Conservation (phyloP, 2,888 invertebrate species). For the Cataglyphis altisquamis region DNA sequence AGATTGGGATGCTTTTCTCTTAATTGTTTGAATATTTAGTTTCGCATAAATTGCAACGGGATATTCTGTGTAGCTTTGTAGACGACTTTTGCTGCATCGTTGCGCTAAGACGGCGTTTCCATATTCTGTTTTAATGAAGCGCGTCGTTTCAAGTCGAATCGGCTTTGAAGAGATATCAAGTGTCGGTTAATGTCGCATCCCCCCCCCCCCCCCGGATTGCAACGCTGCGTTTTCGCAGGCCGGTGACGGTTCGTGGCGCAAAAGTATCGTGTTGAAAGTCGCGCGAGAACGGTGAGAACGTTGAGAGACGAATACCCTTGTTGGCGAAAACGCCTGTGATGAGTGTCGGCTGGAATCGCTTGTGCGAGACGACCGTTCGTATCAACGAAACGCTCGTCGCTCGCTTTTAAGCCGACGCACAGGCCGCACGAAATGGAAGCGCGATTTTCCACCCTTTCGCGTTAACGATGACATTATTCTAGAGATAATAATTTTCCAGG, state of each 20-base stretch:
- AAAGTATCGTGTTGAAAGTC: constrained; percentile 76
- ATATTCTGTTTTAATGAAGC: constrained; percentile 56
- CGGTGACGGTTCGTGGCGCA: constrained; percentile 52
- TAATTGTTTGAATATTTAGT: constrained; percentile 51
- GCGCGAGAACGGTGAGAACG: constrained; percentile 73
- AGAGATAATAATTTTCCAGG: background rate
- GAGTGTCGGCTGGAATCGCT: constrained; percentile 41
- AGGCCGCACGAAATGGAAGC: constrained; percentile 22
- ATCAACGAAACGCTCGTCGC: constrained; percentile 47
- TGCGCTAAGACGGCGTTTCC: constrained; percentile 26
- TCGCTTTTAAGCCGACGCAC: constrained; percentile 54
- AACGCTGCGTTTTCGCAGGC: constrained; percentile 31
- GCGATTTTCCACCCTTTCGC: constrained; percentile 28
- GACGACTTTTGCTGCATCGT: constrained; percentile 34
- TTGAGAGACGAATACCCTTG: constrained; percentile 77
- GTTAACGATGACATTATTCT: constrained; percentile 49
- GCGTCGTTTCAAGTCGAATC: constrained; percentile 24
- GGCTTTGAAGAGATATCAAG: constrained; percentile 72
- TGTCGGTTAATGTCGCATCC: constrained; percentile 60
- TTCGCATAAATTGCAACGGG: constrained; percentile 49
- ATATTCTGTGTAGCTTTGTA: constrained; percentile 12
- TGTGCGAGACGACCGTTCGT: constrained; percentile 37
- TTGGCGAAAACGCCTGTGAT: constrained; percentile 47
- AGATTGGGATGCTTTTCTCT: constrained; percentile 10
- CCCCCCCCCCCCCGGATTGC: no score